A percentile compares a stretch with the other conserved stretches of the same genome.
Conservation (phyloP, 2,113 vertebrate species). For the Donacobius atricapilla region DNA sequence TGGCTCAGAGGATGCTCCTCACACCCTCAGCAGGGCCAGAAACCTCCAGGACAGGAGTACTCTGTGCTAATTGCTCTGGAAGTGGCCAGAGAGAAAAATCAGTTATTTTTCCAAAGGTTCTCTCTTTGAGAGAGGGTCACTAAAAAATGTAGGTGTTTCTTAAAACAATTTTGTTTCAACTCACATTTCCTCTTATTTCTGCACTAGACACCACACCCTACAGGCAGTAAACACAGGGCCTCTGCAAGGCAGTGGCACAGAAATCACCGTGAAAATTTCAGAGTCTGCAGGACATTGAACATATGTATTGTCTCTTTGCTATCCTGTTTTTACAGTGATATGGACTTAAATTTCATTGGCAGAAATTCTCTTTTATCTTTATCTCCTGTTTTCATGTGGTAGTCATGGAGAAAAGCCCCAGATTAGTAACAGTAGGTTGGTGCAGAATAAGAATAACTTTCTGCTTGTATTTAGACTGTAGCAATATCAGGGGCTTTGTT, state of each 20-base stretch:
- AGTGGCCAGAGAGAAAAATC: background rate
- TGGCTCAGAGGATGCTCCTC: background rate
- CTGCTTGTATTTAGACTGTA: background rate
- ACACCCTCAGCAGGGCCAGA: background rate
- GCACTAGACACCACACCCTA: background rate
- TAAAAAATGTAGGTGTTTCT: background rate
- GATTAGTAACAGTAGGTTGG: constrained; percentile 49
- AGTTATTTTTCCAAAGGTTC: background rate
- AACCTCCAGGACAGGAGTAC: background rate
- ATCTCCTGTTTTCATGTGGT: constrained; percentile 54
- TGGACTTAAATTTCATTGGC: constrained; percentile 7
- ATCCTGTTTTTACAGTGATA: constrained; percentile 2
- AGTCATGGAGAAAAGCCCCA: constrained; percentile 54
- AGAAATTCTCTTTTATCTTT: constrained; percentile 51
- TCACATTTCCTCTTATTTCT: background rate
- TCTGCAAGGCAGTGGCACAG: background rate
- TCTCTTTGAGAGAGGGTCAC: background rate
- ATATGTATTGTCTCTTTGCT: background rate
- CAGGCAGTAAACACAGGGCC: background rate
- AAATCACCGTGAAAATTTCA: background rate
- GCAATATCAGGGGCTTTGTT: background rate
- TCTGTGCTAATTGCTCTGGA: background rate
- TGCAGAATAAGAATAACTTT: constrained; percentile 38
- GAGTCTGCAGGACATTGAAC: background rate
- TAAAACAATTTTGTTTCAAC: background rate